phyloP scores from a whole-genome alignment of 2,113 vertebrate species.

The Dunckerocampus dactyliophorus region DNA sequence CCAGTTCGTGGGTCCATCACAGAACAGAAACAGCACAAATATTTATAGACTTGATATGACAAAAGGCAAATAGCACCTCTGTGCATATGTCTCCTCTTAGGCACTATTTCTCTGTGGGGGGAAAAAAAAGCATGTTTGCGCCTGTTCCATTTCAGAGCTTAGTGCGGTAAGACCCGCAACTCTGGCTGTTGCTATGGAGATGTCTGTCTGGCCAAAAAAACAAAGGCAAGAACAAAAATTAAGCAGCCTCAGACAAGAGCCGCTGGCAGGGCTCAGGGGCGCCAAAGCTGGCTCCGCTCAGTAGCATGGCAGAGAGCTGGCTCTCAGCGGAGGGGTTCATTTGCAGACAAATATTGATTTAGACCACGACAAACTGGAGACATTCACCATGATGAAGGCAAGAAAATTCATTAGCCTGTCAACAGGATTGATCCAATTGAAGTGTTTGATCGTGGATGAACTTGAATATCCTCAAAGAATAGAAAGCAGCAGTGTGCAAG shows the following conservation, averaged over 20 bases:
- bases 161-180: conserved; percentile 36
- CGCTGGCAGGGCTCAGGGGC: conserved; percentile 39
- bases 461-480: not conserved
- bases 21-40: not conserved
- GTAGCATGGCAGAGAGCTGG: conserved; percentile 10
- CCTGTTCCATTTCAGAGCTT: conserved; percentile 26
- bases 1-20: not conserved
- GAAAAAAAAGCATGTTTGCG: not conserved
- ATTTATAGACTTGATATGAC: conserved; percentile 6
- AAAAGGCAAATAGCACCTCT: not conserved
- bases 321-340: conserved; percentile 15
- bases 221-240: conserved; percentile 48
- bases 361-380: conserved; percentile 24
- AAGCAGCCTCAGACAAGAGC: conserved; percentile 51
- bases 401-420: conserved; percentile 14
- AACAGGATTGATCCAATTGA: conserved; percentile 2
- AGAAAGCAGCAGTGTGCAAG: conserved; percentile 7
- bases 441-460: not conserved
- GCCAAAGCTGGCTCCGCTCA: conserved; percentile 34
- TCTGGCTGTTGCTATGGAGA: conserved; percentile 69
- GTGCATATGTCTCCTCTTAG: conserved; percentile 10
- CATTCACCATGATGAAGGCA: conserved; percentile 9
- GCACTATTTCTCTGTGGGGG: conserved; percentile 7
- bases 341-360: conserved; percentile 33
- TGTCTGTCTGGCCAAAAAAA: conserved; percentile 38